A percentile compares a stretch with the other conserved stretches of the same genome.
These are phyloP conservation scores for Caranx ignobilis DNA, from an alignment of 2,113 vertebrate genomes.

Conservation along the genomic window DNA sequence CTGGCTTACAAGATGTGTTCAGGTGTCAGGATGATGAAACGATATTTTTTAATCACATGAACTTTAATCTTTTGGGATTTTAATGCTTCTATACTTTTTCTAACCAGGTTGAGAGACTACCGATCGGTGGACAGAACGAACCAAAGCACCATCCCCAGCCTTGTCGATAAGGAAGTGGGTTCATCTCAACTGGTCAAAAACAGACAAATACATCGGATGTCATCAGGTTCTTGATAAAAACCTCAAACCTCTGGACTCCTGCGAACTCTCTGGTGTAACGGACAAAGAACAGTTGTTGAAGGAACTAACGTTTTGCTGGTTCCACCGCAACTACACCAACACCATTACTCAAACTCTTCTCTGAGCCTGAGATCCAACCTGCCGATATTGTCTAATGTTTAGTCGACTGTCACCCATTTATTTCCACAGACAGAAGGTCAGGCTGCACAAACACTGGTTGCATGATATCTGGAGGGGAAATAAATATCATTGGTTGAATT, in stretches of 20 bases:
- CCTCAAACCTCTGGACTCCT: background rate
- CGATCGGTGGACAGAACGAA: no score
- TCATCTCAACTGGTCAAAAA: no score
- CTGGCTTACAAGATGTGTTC: background rate
- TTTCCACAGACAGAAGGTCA: slow-evolving; percentile 6
- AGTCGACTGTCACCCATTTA: slow-evolving; percentile 6
- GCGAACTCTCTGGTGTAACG: background rate
- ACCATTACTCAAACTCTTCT: slow-evolving; percentile 16
- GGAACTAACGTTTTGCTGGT: no score
- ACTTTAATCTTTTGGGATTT: background rate
- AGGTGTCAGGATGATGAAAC: background rate
- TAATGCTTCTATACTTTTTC: background rate
- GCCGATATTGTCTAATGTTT: slow-evolving; percentile 38
- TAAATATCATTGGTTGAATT: background rate
- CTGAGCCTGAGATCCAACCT: slow-evolving; percentile 7
- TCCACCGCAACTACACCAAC: background rate
- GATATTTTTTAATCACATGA: background rate
- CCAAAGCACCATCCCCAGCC: no score
- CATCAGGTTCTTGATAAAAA: no score
- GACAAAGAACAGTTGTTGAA: slow-evolving; percentile 24
- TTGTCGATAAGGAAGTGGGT: no score
- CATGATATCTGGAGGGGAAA: background rate
- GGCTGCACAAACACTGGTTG: slow-evolving; percentile 21
- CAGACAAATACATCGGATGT: no score
- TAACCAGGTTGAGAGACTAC: no score